Evolutionary conservation across 1,140 invertebrate species (phyloP).

Genomic region (Drosophila albomicans): DNA sequence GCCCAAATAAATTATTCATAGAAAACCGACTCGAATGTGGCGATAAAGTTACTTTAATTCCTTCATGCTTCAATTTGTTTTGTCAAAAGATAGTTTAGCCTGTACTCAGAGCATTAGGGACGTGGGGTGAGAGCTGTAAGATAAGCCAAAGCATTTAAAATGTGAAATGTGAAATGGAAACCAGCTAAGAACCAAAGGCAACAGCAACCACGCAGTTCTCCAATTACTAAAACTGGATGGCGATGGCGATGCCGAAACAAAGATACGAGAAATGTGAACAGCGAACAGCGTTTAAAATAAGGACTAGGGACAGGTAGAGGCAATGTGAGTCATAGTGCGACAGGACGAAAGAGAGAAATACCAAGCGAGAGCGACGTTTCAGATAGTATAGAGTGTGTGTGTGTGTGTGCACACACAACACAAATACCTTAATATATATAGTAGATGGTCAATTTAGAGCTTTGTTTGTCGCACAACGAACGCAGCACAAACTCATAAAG

Average conservation of each 20-base stretch:
- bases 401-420: conserved; percentile 4
- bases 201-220: conserved; percentile 58
- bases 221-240: conserved; percentile 61
- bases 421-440: not conserved
- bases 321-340: conserved; percentile 14
- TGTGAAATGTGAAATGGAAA: conserved; percentile 72
- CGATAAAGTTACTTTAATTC: conserved; percentile 5
- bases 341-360: conserved; percentile 31
- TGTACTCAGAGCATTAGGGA: conserved; percentile 23
- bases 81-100: not conserved
- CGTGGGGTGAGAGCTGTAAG: conserved; percentile 26
- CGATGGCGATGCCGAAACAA: conserved; percentile 48
- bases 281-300: conserved; percentile 3
- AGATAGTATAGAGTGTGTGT: conserved; percentile 16
- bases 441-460: conserved; percentile 47
- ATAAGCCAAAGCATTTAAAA: conserved; percentile 68
- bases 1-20: conserved; percentile 14
- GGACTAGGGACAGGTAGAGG: conserved; percentile 18
- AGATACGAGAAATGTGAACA: conserved; percentile 33
- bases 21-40: not conserved
- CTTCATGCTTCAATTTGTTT: not conserved
- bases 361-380: conserved; percentile 21
- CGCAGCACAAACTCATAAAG: conserved; percentile 49
- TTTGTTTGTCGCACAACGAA: conserved; percentile 10
- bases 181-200: conserved; percentile 49